Percentiles rank a stretch among this genome's conserved stretches.
Evolutionary conservation across 2,888 invertebrate genomes (phyloP).

Genomic region (Syritta pipiens): DNA sequence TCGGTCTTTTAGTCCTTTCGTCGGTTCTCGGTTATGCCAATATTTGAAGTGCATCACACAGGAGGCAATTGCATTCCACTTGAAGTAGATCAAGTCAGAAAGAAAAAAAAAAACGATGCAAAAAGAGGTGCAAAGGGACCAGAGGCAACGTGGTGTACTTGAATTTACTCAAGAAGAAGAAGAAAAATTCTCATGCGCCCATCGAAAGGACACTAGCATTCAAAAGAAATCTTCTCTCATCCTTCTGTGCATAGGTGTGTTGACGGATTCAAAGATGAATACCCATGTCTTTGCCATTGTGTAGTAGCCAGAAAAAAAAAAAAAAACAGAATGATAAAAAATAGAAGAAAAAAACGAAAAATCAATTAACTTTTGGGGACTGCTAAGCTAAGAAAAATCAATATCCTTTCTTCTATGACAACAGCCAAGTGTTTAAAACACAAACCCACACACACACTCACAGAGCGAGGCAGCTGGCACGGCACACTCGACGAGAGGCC

Average conservation of each 20-base stretch:
- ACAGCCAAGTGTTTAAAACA: constrained; percentile 41
- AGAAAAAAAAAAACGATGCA: too few relatives aligned
- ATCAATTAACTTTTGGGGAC: constrained; percentile 50
- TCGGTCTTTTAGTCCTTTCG: too few relatives aligned
- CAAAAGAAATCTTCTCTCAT: neutral
- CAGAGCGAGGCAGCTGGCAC: neutral
- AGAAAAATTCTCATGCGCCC: constrained; percentile 30
- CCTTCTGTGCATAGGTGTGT: constrained; percentile 38
- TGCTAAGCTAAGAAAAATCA: constrained; percentile 55
- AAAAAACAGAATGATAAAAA: neutral
- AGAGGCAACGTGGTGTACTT: constrained; percentile 8
- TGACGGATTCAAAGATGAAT: constrained; percentile 18
- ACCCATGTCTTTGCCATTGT: neutral
- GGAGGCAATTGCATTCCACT: constrained; percentile 33
- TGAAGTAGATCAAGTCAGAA: constrained; percentile 24
- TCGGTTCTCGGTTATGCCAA: neutral
- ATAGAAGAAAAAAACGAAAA: constrained; percentile 18
- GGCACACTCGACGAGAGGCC: constrained; percentile 25
- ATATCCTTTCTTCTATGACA: constrained; percentile 61
- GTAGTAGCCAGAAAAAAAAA: neutral
- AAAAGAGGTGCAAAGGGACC: constrained; percentile 9
- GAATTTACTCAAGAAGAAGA: constrained; percentile 34
- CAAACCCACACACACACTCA: constrained; percentile 17
- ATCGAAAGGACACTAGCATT: constrained; percentile 28
- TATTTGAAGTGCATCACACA: constrained; percentile 19